phyloP scores from a whole-genome alignment of 2,888 invertebrate genomes.

The Volucella inflata region DNA sequence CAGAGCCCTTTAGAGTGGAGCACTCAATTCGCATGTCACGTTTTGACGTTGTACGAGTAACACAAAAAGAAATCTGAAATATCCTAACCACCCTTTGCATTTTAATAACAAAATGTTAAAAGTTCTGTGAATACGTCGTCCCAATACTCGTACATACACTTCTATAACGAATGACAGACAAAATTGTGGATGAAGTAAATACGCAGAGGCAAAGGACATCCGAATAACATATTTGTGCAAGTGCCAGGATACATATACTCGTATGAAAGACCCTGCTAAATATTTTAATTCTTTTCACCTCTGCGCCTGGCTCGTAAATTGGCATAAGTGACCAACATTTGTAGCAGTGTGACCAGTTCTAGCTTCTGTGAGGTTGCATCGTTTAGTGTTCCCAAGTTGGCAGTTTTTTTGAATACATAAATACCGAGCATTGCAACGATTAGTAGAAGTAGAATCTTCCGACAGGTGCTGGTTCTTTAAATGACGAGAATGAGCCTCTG shows the following conservation, averaged over 20 bases:
- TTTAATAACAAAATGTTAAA: constrained; percentile 51
- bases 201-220: constrained; percentile 27
- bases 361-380: too few species aligned
- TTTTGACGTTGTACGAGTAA: background rate
- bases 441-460: too few species aligned
- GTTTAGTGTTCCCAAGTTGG: too few species aligned
- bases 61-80: background rate
- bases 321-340: constrained; percentile 56
- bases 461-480: too few species aligned
- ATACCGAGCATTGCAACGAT: too few species aligned
- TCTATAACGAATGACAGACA: background rate
- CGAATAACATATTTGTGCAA: background rate
- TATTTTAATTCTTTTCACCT: constrained; percentile 68
- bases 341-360: too few species aligned
- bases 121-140: constrained; percentile 43
- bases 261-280: constrained; percentile 41
- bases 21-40: too few species aligned
- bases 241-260: too few species aligned
- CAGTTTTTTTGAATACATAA: too few species aligned
- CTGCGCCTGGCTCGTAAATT: constrained; percentile 42
- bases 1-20: too few species aligned
- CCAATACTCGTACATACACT: background rate
- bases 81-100: constrained; percentile 20
- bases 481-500: too few species aligned
- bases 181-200: constrained; percentile 38